Evolutionary conservation across 2,888 invertebrate genomes (phyloP).

Genomic region (Drosophila stalkeri): DNA sequence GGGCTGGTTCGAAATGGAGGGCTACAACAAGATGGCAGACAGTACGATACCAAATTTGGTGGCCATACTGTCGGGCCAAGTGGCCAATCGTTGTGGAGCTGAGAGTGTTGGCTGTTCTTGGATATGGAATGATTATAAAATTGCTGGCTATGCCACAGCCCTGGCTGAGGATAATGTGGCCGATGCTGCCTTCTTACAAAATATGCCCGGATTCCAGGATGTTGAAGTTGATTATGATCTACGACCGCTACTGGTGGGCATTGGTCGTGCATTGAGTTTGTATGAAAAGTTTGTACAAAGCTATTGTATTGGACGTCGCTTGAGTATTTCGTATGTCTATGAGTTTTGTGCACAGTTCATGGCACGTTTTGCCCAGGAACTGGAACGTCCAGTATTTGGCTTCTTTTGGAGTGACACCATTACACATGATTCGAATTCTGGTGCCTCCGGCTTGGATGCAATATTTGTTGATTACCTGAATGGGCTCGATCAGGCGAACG

Average conservation of each 20-base stretch:
- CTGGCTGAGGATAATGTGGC: conserved; percentile 89
- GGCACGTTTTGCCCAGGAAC: conserved; percentile 86
- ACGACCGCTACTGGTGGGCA: conserved; percentile 89
- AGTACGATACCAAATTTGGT: conserved; percentile 94
- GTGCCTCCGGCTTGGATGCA: conserved; percentile 88
- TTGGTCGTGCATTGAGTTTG: conserved; percentile 85
- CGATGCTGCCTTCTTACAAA: neutral
- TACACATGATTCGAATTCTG: conserved; percentile 88
- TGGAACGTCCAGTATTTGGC: conserved; percentile 87
- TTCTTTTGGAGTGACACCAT: conserved; percentile 91
- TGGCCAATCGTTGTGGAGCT: conserved; percentile 83
- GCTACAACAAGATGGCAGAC: conserved; percentile 91
- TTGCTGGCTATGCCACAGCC: conserved; percentile 89
- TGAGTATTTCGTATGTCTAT: conserved; percentile 88
- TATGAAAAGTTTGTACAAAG: conserved; percentile 50
- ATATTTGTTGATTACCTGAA: conserved; percentile 87
- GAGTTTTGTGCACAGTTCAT: conserved; percentile 89
- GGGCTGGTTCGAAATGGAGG: conserved; percentile 88
- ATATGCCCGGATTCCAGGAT: conserved; percentile 85
- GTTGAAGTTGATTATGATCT: conserved; percentile 92
- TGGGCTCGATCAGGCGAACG: conserved; percentile 86
- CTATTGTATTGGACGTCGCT: conserved; percentile 87
- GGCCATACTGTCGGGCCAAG: conserved; percentile 89
- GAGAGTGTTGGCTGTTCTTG: conserved; percentile 86
- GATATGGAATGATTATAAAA: conserved; percentile 90